phyloP scores from a whole-genome alignment of 2,113 vertebrate genomes.

The Naja naja region DNA sequence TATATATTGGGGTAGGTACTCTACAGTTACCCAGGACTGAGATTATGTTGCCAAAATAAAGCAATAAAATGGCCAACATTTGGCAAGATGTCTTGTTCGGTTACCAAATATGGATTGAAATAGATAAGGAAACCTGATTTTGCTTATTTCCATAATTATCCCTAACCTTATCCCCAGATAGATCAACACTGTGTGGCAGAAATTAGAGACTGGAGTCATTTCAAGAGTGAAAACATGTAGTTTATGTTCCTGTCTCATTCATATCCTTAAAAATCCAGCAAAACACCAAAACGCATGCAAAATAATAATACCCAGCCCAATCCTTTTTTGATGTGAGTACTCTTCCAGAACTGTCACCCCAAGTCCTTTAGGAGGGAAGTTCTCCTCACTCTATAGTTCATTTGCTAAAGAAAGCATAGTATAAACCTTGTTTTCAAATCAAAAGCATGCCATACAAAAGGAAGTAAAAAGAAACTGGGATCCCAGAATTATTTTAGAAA shows the following conservation, averaged over 20 bases:
- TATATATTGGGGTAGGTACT: neutral
- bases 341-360: neutral
- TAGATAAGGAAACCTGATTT: neutral
- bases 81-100: neutral
- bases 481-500: neutral
- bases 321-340: neutral
- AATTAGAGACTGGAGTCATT: neutral
- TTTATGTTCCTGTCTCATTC: neutral
- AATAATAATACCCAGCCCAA: neutral
- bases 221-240: neutral
- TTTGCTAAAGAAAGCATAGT: neutral
- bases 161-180: neutral
- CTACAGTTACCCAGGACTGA: neutral
- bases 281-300: neutral
- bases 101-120: neutral
- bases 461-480: neutral
- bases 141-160: neutral
- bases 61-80: neutral
- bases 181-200: neutral
- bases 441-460: slow-evolving; percentile 2
- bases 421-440: neutral
- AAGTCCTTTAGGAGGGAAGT: neutral
- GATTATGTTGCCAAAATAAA: neutral
- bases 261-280: neutral
- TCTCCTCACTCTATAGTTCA: neutral